Evolutionary conservation across 1,140 invertebrate genomes (phyloP), one percentile per base, ranked within the genome.

Genomic region (Ceratina japonica): DNA sequence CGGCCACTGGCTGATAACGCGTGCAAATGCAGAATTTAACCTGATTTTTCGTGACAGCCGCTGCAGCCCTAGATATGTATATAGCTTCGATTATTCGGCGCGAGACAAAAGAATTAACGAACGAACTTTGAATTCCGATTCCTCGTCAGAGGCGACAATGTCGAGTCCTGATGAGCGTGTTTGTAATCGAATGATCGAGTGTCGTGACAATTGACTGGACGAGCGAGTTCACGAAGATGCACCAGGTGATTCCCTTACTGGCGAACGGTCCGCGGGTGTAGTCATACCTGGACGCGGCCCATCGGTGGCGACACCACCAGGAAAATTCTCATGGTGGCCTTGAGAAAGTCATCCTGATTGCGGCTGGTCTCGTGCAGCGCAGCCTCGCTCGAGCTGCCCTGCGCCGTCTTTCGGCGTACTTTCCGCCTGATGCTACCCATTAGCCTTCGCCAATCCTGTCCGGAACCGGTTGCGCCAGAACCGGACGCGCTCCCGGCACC

Each of bases 261-360:
- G 37, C 3, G 10, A 10, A 44, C 10, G 5, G 5, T 44, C 37
- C 37, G 37, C 37, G 37, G 37, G 5, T 44, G 10, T 31, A 31
- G 27, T 31, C 27, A 1, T 93, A 95, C 94, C 94, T 95, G 94
- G 24, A 95, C 92, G 82, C 94, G 93, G 73, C 94, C 93, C 84
- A 94, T 94, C 20, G 94, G 94, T 44, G 94, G 94, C 66, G 94
- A 95, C 15, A 95, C 94, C 62, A 95, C 94, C 72, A 95, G 90
- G 86, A 95, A 95, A 71, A 95, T 95, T 85, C 94, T 93, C 94
- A 95, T 95, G 69, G 95, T 94, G 15, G 94, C 94, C 77, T 94
- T 94, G 22, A 95, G 90, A 85, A 94, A 94, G 81, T 94, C 93
- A 88, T 94, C 93, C 22, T 93, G 91, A 75, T 92, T 88, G 22